Conservation (phyloP, 2,888 invertebrate species). For the Salticus scenicus region DNA sequence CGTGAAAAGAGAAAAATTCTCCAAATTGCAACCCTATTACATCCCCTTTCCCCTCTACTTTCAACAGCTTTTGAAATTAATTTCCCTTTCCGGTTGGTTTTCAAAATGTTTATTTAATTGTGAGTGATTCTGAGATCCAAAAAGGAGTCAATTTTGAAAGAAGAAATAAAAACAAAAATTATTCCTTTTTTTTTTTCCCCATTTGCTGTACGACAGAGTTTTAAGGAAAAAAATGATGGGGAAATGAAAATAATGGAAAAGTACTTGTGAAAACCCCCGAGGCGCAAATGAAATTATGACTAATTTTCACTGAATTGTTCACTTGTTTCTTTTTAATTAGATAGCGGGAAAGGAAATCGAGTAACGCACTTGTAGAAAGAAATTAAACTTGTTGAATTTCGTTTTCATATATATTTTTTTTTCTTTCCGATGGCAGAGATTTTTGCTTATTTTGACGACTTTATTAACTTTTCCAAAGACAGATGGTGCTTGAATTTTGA, state of each 20-base stretch:
- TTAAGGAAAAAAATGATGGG: neutral
- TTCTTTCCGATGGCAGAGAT: constrained; percentile 29
- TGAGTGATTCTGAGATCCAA: constrained; percentile 20
- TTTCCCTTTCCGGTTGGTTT: constrained; percentile 50
- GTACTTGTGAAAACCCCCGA: constrained; percentile 23
- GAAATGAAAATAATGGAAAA: constrained; percentile 39
- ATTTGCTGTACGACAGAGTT: neutral
- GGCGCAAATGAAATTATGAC: constrained; percentile 68
- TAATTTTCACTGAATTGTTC: constrained; percentile 63
- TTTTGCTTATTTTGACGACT: constrained; percentile 60
- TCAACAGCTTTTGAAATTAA: constrained; percentile 67
- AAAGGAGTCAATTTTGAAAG: constrained; percentile 26
- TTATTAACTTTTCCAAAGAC: constrained; percentile 47
- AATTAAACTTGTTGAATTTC: constrained; percentile 68
- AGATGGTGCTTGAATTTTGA: constrained; percentile 12
- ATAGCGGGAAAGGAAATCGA: constrained; percentile 31
- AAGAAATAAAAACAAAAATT: constrained; percentile 2
- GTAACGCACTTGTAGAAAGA: constrained; percentile 43
- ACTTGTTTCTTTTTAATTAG: constrained; percentile 54
- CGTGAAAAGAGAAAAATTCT: constrained; percentile 45
- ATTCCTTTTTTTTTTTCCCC: neutral
- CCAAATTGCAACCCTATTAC: constrained; percentile 1
- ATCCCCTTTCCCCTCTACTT: neutral
- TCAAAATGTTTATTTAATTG: constrained; percentile 69
- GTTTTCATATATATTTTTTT: constrained; percentile 24